Conservation (phyloP, 2,113 vertebrate species). For the Eonycteris spelaea region DNA sequence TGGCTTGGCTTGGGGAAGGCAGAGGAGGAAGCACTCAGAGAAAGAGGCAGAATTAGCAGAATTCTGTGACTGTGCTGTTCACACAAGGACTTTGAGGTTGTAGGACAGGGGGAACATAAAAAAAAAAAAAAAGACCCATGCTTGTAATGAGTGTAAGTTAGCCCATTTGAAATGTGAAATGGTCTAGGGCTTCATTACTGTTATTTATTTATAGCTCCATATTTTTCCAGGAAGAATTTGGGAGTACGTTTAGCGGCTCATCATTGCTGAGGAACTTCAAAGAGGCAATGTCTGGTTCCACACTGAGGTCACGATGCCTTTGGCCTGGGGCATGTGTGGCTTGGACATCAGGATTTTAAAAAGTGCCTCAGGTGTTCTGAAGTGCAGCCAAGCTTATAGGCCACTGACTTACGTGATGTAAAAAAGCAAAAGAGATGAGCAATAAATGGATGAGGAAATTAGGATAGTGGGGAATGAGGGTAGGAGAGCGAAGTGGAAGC, state of each 20-base stretch:
- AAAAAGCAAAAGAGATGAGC: not conserved
- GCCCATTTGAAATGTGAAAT: not conserved
- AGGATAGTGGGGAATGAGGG: not conserved
- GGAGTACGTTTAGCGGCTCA: not conserved
- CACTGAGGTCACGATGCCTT: not conserved
- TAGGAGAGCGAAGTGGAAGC: not conserved
- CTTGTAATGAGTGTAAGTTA: not conserved
- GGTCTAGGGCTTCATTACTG: not conserved
- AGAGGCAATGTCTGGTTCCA: not conserved
- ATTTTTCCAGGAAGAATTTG: slow-evolving; percentile 27
- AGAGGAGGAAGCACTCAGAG: not conserved
- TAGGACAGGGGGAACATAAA: not conserved
- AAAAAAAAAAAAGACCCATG: not conserved
- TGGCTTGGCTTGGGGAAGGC: not conserved
- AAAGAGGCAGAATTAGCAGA: not conserved
- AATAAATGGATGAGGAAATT: not conserved
- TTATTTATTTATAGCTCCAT: not conserved
- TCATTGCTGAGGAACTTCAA: not conserved
- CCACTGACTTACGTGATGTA: not conserved
- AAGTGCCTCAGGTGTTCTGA: not conserved
- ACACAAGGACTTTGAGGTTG: not conserved
- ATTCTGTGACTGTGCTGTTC: not conserved
- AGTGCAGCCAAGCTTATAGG: not conserved
- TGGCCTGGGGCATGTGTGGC: not conserved
- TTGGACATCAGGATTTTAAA: not conserved